Conservation (phyloP, 2,113 vertebrate species). For the Notarius lentiginosus region DNA sequence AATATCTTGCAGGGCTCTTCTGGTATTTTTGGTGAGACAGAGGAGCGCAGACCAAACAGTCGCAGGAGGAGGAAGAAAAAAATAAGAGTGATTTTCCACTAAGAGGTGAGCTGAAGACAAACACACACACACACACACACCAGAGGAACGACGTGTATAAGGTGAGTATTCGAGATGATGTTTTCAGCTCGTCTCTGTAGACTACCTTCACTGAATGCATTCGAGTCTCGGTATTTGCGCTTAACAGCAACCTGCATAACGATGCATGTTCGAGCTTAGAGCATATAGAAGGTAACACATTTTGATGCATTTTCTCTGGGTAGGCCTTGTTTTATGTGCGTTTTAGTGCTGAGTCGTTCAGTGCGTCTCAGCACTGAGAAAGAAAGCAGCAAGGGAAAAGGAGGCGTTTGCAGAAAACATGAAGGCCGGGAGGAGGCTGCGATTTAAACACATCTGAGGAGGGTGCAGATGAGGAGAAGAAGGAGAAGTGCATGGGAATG, state of each 20-base stretch:
- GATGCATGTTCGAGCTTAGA: slow-evolving; percentile 10
- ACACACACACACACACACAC: no score
- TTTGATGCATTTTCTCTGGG: neutral
- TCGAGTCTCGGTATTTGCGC: slow-evolving; percentile 18
- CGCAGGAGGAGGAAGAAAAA: slow-evolving; percentile 10
- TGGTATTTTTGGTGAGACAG: slow-evolving; percentile 41
- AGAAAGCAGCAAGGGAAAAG: no score
- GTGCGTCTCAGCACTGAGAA: slow-evolving; percentile 38
- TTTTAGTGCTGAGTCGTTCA: neutral
- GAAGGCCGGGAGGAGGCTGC: slow-evolving; percentile 12
- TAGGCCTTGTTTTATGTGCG: neutral
- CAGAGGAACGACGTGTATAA: slow-evolving; percentile 27
- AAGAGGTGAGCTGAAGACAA: neutral
- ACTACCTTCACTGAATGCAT: neutral
- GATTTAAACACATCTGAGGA: neutral
- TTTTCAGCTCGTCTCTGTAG: neutral
- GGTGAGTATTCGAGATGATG: slow-evolving; percentile 39
- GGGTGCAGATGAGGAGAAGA: slow-evolving; percentile 20
- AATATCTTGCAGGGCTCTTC: slow-evolving; percentile 41
- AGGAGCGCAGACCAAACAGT: slow-evolving; percentile 5
- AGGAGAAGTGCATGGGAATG: neutral
- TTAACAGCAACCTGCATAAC: slow-evolving; percentile 28
- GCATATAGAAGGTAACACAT: neutral
- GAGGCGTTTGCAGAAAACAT: slow-evolving; percentile 17
- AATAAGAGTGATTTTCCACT: neutral